Evolutionary conservation across 1,140 invertebrate genomes (phyloP).

Genomic region (Conus betulinus): DNA sequence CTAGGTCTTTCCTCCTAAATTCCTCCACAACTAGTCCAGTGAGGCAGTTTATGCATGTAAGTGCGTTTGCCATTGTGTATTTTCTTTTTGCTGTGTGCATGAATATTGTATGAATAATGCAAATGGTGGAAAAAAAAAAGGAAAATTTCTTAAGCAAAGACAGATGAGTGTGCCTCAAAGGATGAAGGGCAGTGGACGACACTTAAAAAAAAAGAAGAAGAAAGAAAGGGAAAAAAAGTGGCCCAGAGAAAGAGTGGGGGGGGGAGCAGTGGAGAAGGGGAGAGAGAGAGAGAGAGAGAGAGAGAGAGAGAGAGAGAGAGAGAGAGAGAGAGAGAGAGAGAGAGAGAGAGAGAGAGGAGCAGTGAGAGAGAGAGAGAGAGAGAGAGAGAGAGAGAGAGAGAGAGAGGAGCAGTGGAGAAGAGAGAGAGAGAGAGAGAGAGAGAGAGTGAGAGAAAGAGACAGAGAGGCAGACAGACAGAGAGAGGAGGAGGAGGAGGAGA

Average conservation of each 20-base stretch:
- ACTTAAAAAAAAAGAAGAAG: not conserved
- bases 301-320: not conserved
- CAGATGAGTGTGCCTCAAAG: too few relatives aligned
- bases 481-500: not conserved
- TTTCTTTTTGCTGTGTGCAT: too few relatives aligned
- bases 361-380: not conserved
- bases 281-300: not conserved
- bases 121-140: too few relatives aligned
- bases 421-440: not conserved
- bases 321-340: slow-evolving; percentile 9
- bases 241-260: not conserved
- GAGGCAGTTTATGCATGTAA: too few relatives aligned
- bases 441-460: not conserved
- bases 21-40: too few relatives aligned
- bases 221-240: not conserved
- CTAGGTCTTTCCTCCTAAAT: too few relatives aligned
- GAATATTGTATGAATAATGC: too few relatives aligned
- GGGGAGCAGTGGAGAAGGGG: not conserved
- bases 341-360: not conserved
- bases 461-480: not conserved
- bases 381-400: not conserved
- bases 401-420: not conserved
- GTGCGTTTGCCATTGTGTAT: too few relatives aligned
- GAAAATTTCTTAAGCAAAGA: too few relatives aligned
- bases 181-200: too few relatives aligned